Evolutionary conservation across 2,113 vertebrate genomes (phyloP).

Genomic region (Phylloscopus whistleri): DNA sequence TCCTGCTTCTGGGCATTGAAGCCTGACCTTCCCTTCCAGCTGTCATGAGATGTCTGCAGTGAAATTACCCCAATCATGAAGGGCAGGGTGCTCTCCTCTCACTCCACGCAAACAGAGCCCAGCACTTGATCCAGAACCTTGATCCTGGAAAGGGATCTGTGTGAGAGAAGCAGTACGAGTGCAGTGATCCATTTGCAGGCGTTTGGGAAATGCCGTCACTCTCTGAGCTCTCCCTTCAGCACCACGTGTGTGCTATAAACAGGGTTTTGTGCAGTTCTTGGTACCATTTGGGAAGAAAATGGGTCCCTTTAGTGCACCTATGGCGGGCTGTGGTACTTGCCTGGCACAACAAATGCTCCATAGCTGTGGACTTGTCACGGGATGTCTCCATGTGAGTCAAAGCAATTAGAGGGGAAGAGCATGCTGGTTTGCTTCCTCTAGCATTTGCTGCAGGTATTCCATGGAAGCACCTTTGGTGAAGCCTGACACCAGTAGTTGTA

Average conservation of each 20-base stretch:
- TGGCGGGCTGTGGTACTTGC: background rate
- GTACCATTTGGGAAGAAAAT: background rate
- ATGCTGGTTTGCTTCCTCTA: background rate
- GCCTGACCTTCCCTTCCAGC: background rate
- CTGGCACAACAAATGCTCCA: accelerated
- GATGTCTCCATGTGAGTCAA: background rate
- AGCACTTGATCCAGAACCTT: background rate
- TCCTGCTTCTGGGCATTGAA: background rate
- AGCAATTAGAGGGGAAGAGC: background rate
- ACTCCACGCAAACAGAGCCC: background rate
- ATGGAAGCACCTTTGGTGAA: background rate
- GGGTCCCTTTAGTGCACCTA: background rate
- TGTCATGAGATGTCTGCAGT: background rate
- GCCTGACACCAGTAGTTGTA: background rate
- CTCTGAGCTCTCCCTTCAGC: background rate
- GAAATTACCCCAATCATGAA: accelerated
- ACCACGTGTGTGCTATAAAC: background rate
- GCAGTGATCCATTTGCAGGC: background rate
- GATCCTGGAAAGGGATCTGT: background rate
- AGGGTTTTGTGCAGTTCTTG: background rate
- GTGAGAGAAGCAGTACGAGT: background rate
- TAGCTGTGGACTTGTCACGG: accelerated
- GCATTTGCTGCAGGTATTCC: background rate
- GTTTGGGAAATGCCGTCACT: background rate
- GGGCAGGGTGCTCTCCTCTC: background rate